Evolutionary conservation across 30 jellyfish, hydroid and myxozoan genomes (phyloP).

Genomic region (Aurelia aurita complex sp. Pacific): DNA sequence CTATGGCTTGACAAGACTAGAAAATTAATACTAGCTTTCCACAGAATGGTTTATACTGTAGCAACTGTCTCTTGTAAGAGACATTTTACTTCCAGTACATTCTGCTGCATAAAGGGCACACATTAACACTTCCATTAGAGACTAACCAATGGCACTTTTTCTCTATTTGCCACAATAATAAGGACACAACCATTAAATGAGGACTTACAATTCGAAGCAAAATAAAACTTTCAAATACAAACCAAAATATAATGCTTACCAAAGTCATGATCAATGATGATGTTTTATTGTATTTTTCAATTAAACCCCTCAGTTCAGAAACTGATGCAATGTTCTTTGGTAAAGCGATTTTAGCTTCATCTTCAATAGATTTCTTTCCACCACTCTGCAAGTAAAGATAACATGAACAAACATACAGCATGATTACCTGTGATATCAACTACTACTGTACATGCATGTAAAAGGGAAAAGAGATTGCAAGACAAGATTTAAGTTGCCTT

Average conservation of each 20-base stretch:
- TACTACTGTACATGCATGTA: no score
- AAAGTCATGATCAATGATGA: constrained; percentile 84
- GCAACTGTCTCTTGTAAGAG: neutral
- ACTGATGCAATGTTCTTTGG: constrained; percentile 74
- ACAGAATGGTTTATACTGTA: no score
- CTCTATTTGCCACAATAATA: neutral
- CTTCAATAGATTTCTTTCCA: constrained; percentile 58
- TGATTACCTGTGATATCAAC: no score
- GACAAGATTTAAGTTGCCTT: no score
- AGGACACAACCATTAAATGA: neutral
- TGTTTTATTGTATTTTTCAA: constrained; percentile 68
- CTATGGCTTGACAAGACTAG: no score
- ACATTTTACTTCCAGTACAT: neutral
- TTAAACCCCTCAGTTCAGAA: constrained; percentile 53
- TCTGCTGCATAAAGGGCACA: neutral
- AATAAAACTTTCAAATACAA: neutral
- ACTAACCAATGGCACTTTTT: neutral
- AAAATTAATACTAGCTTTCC: no score
- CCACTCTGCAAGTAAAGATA: constrained; percentile 46
- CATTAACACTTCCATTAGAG: neutral
- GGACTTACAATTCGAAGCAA: neutral
- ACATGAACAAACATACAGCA: no score
- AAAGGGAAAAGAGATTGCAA: no score
- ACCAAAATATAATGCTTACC: constrained; percentile 38
- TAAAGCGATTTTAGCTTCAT: constrained; percentile 40